phyloP scores from a whole-genome alignment of 2,888 invertebrate species.

The Lordiphosa fenestrarum region DNA sequence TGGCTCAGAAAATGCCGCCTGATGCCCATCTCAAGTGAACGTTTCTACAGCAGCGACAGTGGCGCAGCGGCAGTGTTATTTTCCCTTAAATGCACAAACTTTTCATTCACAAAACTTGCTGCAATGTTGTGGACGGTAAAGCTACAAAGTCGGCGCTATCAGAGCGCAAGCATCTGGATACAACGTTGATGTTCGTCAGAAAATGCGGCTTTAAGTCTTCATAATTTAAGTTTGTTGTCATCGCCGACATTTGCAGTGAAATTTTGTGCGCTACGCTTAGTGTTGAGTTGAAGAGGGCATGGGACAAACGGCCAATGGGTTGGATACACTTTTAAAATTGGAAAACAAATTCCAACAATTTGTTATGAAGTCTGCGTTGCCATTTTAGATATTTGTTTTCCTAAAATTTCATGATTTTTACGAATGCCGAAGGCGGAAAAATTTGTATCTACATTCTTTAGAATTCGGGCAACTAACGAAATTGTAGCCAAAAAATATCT shows the following conservation, averaged over 20 bases:
- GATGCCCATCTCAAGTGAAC: constrained; percentile 29
- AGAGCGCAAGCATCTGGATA: constrained; percentile 42
- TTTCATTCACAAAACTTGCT: constrained; percentile 59
- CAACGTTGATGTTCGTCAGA: constrained; percentile 63
- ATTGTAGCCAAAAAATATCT: too few species aligned
- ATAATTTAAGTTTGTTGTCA: constrained; percentile 68
- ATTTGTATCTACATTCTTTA: too few species aligned
- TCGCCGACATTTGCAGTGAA: constrained; percentile 32
- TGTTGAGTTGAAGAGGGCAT: too few species aligned
- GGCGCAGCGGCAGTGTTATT: constrained; percentile 31
- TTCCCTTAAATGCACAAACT: constrained; percentile 54
- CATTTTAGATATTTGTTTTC: too few species aligned
- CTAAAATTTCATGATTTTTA: too few species aligned
- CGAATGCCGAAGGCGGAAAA: too few species aligned
- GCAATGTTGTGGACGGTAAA: constrained; percentile 33
- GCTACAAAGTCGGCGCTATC: constrained; percentile 38
- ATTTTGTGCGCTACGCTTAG: constrained; percentile 19
- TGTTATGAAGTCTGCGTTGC: too few species aligned
- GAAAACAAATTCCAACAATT: too few species aligned
- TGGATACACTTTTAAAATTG: too few species aligned
- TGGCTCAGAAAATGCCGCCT: constrained; percentile 48
- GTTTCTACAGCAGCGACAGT: neutral
- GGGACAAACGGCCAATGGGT: too few species aligned
- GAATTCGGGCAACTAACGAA: too few species aligned
- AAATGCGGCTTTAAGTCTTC: constrained; percentile 59